Base-by-base conservation (phyloP, 2,888 invertebrate genomes). In the Brachycybe producta region DNA sequence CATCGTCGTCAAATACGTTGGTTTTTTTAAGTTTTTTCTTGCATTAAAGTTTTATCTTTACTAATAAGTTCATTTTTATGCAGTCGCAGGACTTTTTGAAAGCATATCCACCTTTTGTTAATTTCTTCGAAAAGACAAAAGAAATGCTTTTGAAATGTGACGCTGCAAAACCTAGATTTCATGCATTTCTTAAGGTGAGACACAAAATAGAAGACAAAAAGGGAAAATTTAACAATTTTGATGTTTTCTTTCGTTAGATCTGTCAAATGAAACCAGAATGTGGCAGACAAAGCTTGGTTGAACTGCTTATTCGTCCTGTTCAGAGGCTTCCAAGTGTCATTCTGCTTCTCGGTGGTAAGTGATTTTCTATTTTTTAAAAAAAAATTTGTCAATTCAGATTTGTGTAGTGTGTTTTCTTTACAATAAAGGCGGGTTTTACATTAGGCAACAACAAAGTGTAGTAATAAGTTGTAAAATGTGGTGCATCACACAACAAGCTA, bases 61-160 rank as follows among this genome's bases (percentile, higher is more conserved):
- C n/a, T n/a, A n/a, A n/a, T n/a, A n/a, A n/a, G n/a, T n/a, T n/a
- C n/a, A n/a, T 26, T 41, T 54, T 39, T 30, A 57, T 63, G 11
- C 60, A 74, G 73, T 82, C 85, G 48, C 81, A 84, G 49, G 88
- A 85, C 62, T 74, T 97, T 65, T 77, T 84, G 58, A 91, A 87
- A 70, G 87, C 91, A 1, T 98, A 98, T 72, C 95, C 95, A 55
- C 91, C 94, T 19, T 98, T 92, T 71, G 85, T 98, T 49, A 98
- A 98, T 72, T 95, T 87, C 72, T 95, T 94, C 69, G 95, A 97
- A 69, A 86, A 88, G 67, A 90, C 91, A 70, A 92, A 92, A 70
- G 88, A 91, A 64, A 85, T 86, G 73, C 76, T 98, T 64, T 75
- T 79, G 61, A 79, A 82, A 64, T 94, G 92, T 73, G 92, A 92